Base-by-base conservation (phyloP, 2,113 vertebrate genomes). In the Nothocercus julius region DNA sequence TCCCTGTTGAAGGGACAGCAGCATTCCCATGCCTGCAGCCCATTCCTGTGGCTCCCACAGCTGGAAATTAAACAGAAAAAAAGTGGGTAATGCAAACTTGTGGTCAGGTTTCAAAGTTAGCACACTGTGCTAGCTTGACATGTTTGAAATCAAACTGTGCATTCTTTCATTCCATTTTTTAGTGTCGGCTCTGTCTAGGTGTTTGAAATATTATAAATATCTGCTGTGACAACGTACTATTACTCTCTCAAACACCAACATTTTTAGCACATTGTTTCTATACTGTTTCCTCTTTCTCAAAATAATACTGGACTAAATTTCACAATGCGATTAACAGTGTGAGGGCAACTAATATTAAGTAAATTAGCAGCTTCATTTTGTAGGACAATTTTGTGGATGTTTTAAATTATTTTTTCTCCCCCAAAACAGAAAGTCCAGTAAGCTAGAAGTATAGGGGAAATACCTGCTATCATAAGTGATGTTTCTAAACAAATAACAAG, bases 21-120 rank as follows among this genome's bases (percentile, higher is more conserved):
- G 64, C 86, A 95, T 95, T 97, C 93, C 91, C 86, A 90, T 93
- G 97, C 96, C 95, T 97, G 90, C 75, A 95, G 97, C 92, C 89
- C 90, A 97, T 97, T 97, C 97, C 97, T 97, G 97, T 92, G 97
- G 97, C 93, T 97, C 87, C 82, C 40, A 40, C 84, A 97, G 88
- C 89, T 97, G 95, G 97, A 97, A 97, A 82, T 91, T 78, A 87
- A 96, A 96, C 93, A 96, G 94, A 96, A 97, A 89, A 97, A 89
- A 92, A 94, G 73, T 44, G 72, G 82, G 79, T 68, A 94, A 97
- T 75, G 70, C 95, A 96, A 95, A 96, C 90, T 93, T 90, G 92
- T 95, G 96, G 95, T 95, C 90, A 87, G 59, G 70, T 91, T 92
- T 94, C 74, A 85, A 94, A 87, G 68, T 70, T 36, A 75, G 38